phyloP scores from a whole-genome alignment of 2,888 invertebrate species.

The Camponotus fellah region DNA sequence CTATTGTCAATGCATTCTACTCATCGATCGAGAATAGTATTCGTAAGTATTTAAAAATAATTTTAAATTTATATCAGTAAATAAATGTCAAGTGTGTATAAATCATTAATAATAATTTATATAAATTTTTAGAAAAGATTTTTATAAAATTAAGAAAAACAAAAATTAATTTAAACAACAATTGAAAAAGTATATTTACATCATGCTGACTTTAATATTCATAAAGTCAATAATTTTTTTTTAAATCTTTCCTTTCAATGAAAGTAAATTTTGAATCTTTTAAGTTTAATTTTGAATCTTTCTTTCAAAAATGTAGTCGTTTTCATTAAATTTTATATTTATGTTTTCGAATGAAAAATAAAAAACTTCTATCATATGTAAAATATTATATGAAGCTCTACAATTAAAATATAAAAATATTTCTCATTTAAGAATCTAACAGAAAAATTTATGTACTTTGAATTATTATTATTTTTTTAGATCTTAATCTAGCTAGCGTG shows the following conservation, averaged over 20 bases:
- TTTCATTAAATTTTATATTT: neutral
- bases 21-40: constrained; percentile 87
- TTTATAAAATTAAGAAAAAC: neutral
- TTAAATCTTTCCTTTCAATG: neutral
- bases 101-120: neutral
- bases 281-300: neutral
- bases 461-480: neutral
- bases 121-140: neutral
- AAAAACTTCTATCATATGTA: neutral
- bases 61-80: neutral
- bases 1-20: constrained; percentile 88
- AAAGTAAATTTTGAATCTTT: neutral
- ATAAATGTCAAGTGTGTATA: neutral
- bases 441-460: neutral
- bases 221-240: neutral
- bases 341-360: constrained; percentile 1
- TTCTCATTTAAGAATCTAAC: neutral
- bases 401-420: neutral
- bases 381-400: neutral
- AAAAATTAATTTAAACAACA: neutral
- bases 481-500: neutral
- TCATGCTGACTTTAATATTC: neutral
- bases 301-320: neutral
- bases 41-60: constrained; percentile 83
- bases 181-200: neutral